Base-by-base conservation (phyloP, 2,888 invertebrate genomes). In the Oligia latruncula region DNA sequence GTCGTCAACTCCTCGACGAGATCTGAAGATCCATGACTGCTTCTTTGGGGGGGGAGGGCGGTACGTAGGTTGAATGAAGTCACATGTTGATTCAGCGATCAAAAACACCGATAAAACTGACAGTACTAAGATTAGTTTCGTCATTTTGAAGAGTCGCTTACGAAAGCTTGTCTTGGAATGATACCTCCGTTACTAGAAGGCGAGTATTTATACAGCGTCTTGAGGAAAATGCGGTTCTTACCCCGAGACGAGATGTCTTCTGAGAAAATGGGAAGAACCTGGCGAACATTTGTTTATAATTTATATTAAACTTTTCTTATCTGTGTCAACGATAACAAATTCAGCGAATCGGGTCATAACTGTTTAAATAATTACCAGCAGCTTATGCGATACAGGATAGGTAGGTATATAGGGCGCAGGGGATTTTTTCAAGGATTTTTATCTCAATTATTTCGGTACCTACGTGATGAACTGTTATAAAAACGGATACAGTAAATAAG, bases 151-250 rank as follows among this genome's bases (percentile, higher is more conserved):
- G 17, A 43, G 52, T 68, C 8, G 6, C 52, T 67, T 60, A 64
- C 40, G 66, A 71, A 6, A 46, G 70, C 52, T 73, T 17, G 40
- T 64, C 65, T 75, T 60, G 2, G 70, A 85, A 74, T 85, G 80
- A 85, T 84, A 15, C 40, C 52, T 62, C 17, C 1, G 55, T 60
- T n/a, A n/a, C 4, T 40, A 13, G 1, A n/a, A 15, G 40, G 1
- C 11, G 43, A 35, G 84, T 87, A 87, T 84, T 75, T 85, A 85
- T 85, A 85, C 72, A 3, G 3, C 20, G 5, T 73, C 20, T 49
- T 80, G 46, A 85, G 85, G 87, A 87, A 80, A 85, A 52, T n/a
- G 29, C 64, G 85, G 87, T 87, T 49, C 70, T 60, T 87, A 71
- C 52, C 84, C 84, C 15, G 43, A 64, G 58, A 13, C 49, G 35